Evolutionary conservation across 2,888 invertebrate genomes (phyloP), one percentile per base, ranked within the genome.

Genomic region (Lordiphosa fenestrarum): DNA sequence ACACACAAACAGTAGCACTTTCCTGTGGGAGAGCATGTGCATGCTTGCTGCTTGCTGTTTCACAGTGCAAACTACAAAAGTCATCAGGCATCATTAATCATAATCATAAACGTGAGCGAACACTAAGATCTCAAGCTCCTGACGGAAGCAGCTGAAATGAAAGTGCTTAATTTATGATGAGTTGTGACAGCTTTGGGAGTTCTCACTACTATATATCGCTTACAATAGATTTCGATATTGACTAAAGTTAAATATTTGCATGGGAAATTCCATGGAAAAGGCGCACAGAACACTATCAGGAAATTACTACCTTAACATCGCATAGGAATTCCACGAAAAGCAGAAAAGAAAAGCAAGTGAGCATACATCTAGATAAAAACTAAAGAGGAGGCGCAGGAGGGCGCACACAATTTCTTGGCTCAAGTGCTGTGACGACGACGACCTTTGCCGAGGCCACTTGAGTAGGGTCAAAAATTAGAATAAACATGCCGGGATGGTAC

Each of bases 271-370:
- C 21, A 21, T 9, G 49, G 59, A 57, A 53, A 63, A 48, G 53
- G 38, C 60, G 21, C 37, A 54, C 40, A 19, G 38, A 10, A 47
- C 39, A 53, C 81, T 85, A 85, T 86, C 87, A 70, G 84, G 80
- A 86, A 85, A 86, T 86, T 64, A 86, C 86, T 83, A 82, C 82
- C 30, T 86, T 81, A 85, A 86, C 85, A 86, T 85, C 84, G 21
- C 40, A 36, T 40, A 33, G 36, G 59, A 77, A 69, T 85, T 85
- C 86, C 66, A 71, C 42, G 77, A 74, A 84, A 66, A 64, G 52
- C 13, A 40, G 52, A 70, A 9, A 33, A 13, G 15, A 49, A 44
- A 48, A 15, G 21, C 35, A 35, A 15, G 15, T 48, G 38, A 39
- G 38, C 58, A 80, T 80, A 76, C 80, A 75, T 64, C 66, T 80